A percentile compares a stretch with the other conserved stretches of the same genome.
Evolutionary conservation across 2,888 invertebrate species (phyloP).

Genomic region (Ceraclea dissimilis): DNA sequence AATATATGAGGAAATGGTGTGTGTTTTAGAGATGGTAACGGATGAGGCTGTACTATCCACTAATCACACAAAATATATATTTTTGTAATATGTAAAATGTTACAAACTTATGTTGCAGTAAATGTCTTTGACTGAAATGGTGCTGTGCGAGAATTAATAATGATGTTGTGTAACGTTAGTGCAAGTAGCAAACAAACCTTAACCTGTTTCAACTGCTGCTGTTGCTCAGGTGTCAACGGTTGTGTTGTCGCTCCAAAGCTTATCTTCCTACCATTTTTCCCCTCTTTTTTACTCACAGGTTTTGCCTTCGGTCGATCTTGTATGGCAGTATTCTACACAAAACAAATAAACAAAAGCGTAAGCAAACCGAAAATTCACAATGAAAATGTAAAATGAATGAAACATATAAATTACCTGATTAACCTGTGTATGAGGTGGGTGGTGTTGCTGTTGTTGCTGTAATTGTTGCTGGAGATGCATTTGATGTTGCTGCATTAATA

Average conservation of each 20-base stretch:
- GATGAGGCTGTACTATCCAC: no score
- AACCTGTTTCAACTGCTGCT: not conserved
- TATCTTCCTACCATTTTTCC: conserved; percentile 60
- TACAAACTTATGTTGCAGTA: no score
- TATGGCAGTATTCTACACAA: conserved; percentile 61
- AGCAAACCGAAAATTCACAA: not conserved
- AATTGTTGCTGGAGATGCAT: conserved; percentile 11
- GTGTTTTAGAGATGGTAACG: no score
- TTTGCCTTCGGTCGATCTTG: conserved; percentile 81
- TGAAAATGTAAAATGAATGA: no score
- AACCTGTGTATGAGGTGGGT: conserved; percentile 17
- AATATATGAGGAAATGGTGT: no score
- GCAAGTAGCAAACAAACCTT: conserved; percentile 31
- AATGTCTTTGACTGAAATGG: no score
- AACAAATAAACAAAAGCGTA: conserved; percentile 3
- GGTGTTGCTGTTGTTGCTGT: conserved; percentile 23
- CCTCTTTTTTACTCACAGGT: conserved; percentile 71
- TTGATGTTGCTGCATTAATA: conserved; percentile 12
- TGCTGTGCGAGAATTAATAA: no score
- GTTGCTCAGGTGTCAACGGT: not conserved
- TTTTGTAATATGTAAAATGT: no score
- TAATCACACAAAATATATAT: no score
- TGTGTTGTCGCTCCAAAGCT: not conserved
- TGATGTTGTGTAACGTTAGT: no score
- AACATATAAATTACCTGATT: conserved; percentile 17